Conservation (phyloP, 2,888 invertebrate species). For the Cactoblastis cactorum region DNA sequence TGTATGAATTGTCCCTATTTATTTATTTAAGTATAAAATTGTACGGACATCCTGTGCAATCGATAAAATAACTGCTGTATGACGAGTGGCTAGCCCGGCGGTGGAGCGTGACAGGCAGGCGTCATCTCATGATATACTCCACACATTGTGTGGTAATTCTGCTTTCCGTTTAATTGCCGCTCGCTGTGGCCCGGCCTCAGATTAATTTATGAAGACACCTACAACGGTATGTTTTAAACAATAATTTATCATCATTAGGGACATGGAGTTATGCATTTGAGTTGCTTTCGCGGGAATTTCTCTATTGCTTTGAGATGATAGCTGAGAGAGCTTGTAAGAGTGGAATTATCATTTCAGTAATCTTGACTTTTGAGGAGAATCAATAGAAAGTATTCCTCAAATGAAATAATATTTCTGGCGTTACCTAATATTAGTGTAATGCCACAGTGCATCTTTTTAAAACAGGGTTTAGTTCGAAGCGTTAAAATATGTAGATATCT, state of each 20-base stretch:
- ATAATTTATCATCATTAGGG: conserved; percentile 67
- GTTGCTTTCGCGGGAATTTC: conserved; percentile 23
- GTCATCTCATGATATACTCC: conserved; percentile 72
- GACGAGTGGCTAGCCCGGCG: conserved; percentile 49
- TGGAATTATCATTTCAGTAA: no score
- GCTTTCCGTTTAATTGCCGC: conserved; percentile 70
- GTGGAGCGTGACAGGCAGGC: conserved; percentile 46
- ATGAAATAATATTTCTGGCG: no score
- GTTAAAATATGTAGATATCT: no score
- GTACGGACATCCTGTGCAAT: conserved; percentile 32
- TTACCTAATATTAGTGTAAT: no score
- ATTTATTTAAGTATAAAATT: no score
- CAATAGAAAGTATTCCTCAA: no score
- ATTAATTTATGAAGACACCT: conserved; percentile 74
- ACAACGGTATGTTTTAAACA: conserved; percentile 58
- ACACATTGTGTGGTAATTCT: conserved; percentile 76
- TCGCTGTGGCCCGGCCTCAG: conserved; percentile 60
- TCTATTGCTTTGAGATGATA: conserved; percentile 3
- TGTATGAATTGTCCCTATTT: no score
- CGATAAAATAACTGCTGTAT: conserved; percentile 44
- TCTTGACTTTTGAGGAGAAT: no score
- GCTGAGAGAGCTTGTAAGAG: no score
- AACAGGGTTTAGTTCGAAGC: no score
- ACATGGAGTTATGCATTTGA: conserved; percentile 42
- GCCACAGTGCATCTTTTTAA: no score